Conservation (phyloP, 2,888 invertebrate genomes). For the Oegoconia quadripuncta region DNA sequence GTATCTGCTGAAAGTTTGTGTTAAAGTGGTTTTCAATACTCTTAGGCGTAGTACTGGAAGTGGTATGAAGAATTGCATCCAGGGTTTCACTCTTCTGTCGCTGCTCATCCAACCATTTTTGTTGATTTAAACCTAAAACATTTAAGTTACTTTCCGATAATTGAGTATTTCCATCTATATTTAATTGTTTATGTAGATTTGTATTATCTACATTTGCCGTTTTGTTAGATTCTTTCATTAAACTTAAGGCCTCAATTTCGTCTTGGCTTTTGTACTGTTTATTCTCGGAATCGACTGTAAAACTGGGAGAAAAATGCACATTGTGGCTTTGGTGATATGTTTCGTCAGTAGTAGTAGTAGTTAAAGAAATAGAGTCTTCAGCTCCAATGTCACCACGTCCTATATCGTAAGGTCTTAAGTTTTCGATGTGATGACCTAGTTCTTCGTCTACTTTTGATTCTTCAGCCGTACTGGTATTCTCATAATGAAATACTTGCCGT, state of each 20-base stretch:
- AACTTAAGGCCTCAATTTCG: conserved; percentile 33
- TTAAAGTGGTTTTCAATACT: not conserved
- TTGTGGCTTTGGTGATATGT: conserved; percentile 9
- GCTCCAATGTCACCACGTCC: conserved; percentile 46
- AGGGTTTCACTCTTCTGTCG: too few species aligned
- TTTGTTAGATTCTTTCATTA: conserved; percentile 20
- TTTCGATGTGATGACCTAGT: not conserved
- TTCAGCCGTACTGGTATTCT: conserved; percentile 5
- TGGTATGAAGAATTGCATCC: not conserved
- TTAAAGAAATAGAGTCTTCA: conserved; percentile 26
- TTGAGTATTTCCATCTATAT: not conserved
- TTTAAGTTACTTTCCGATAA: conserved; percentile 3
- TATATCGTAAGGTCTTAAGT: conserved; percentile 22
- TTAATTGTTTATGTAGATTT: not conserved
- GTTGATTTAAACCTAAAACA: conserved; percentile 13
- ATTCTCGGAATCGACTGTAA: not conserved
- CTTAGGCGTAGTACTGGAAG: not conserved
- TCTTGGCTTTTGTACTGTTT: conserved; percentile 27
- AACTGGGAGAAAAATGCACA: not conserved
- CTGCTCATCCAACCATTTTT: conserved; percentile 18
- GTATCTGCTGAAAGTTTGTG: not conserved
- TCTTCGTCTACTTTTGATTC: conserved; percentile 2
- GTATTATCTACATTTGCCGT: not conserved
- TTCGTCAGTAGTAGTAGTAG: conserved; percentile 10
- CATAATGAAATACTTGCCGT: not conserved